A percentile compares a stretch with the other conserved stretches of the same genome.
Conservation (phyloP, 2,797 vertebrate genomes). For the Myioborus miniatus region DNA sequence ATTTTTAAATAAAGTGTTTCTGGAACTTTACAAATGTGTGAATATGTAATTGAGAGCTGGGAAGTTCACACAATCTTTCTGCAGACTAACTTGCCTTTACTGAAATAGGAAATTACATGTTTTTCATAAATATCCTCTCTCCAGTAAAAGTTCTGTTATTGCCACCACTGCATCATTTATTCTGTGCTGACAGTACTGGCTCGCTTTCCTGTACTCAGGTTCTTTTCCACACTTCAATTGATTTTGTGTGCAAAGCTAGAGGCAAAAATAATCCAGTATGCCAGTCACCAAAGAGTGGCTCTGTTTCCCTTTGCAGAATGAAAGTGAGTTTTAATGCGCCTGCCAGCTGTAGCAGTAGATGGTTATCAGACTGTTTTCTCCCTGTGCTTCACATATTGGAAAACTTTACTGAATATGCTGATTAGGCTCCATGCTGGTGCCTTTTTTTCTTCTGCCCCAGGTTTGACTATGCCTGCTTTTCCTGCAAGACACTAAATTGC, state of each 20-base stretch:
- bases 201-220: fast-evolving
- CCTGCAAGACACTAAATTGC: not conserved
- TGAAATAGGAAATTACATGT: not conserved
- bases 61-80: not conserved
- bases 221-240: not conserved
- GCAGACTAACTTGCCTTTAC: not conserved
- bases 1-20: conserved; percentile 95
- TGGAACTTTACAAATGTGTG: conserved; percentile 76
- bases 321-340: not conserved
- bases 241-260: not conserved
- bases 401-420: not conserved
- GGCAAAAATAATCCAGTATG: not conserved
- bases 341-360: not conserved
- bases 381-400: not conserved
- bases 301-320: not conserved
- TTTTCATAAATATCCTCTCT: not conserved
- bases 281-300: not conserved
- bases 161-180: not conserved
- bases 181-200: not conserved
- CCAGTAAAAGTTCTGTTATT: not conserved
- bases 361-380: not conserved
- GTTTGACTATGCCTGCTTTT: not conserved
- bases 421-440: not conserved
- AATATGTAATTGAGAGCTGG: conserved; percentile 17
- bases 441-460: not conserved